Percentiles rank a stretch among this genome's conserved stretches.
These are phyloP conservation scores for Choloepus didactylus DNA, from an alignment of 2,797 vertebrate genomes.

Conservation along the genomic window DNA sequence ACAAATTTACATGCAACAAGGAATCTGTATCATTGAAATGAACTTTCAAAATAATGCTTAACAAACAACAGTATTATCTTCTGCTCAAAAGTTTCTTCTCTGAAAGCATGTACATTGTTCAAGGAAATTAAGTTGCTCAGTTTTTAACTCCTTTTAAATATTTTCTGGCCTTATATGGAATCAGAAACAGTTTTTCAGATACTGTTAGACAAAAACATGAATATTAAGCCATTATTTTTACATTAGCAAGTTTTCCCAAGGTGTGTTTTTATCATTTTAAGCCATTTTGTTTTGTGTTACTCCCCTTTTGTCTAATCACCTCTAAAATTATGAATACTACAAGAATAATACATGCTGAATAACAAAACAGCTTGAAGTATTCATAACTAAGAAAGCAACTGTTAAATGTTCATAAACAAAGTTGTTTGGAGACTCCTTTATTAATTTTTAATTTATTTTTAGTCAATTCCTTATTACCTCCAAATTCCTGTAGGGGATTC, in stretches of 20 bases:
- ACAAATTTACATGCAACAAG: slow-evolving; percentile 18
- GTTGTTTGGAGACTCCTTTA: slow-evolving; percentile 91
- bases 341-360: slow-evolving; percentile 89
- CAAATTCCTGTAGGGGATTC: slow-evolving; percentile 90
- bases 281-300: slow-evolving; percentile 86
- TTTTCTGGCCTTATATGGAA: slow-evolving; percentile 73
- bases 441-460: slow-evolving; percentile 93
- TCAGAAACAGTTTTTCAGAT: slow-evolving; percentile 76
- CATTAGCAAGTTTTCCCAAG: slow-evolving; percentile 88
- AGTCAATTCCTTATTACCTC: slow-evolving; percentile 91
- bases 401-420: slow-evolving; percentile 90
- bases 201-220: slow-evolving; percentile 81
- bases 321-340: slow-evolving; percentile 89
- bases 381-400: slow-evolving; percentile 90
- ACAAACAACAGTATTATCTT: slow-evolving; percentile 1
- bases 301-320: slow-evolving; percentile 89
- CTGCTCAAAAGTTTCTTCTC: neutral
- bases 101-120: slow-evolving; percentile 60
- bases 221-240: slow-evolving; percentile 89
- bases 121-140: slow-evolving; percentile 67
- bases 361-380: slow-evolving; percentile 90
- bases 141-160: slow-evolving; percentile 74
- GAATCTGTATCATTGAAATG: slow-evolving; percentile 36
- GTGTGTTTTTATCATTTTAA: slow-evolving; percentile 87
- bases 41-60: slow-evolving; percentile 46